Conservation (phyloP, 1,140 invertebrate species). For the Trichonephila inaurata region DNA sequence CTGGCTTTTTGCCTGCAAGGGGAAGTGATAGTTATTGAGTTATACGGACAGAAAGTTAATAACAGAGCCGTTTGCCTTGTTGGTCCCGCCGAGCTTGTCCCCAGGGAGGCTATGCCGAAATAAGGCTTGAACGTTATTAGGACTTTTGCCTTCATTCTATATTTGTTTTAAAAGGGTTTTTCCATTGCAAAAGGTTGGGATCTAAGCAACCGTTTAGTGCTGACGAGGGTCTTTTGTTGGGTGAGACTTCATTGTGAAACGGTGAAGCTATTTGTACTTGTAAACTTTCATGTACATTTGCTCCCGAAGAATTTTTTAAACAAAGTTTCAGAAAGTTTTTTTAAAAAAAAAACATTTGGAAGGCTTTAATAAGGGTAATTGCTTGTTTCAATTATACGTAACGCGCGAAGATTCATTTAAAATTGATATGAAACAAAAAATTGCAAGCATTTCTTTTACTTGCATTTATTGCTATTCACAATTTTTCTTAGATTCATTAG, state of each 20-base stretch:
- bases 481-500: too few species aligned
- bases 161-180: slow-evolving; percentile 46
- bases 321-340: too few species aligned
- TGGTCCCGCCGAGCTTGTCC: neutral
- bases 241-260: neutral
- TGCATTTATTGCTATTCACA: too few species aligned
- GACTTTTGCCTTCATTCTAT: neutral
- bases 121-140: slow-evolving; percentile 32
- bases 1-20: slow-evolving; percentile 43
- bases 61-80: slow-evolving; percentile 62
- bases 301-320: too few species aligned
- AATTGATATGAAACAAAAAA: too few species aligned
- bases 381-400: too few species aligned
- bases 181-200: neutral
- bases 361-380: too few species aligned
- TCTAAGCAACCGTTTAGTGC: neutral
- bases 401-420: too few species aligned
- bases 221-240: neutral
- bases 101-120: neutral
- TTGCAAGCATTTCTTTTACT: too few species aligned
- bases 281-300: too few species aligned
- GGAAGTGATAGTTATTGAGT: slow-evolving; percentile 69
- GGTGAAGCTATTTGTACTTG: neutral
- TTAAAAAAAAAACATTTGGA: too few species aligned
- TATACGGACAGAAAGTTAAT: slow-evolving; percentile 74